Evolutionary conservation across 1,140 invertebrate genomes (phyloP).

Genomic region (Tribolium madens): DNA sequence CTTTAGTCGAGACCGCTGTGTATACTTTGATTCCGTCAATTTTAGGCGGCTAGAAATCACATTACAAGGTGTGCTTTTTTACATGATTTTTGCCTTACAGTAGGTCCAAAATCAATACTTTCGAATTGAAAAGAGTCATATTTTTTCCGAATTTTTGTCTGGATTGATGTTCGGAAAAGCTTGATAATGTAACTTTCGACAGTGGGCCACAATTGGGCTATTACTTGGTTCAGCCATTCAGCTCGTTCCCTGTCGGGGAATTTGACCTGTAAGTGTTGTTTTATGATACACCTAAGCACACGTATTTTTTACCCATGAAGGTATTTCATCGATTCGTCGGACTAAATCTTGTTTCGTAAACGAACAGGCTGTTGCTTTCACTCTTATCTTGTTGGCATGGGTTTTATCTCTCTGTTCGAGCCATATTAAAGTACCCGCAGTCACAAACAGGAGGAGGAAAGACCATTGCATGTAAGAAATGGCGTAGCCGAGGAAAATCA

Average conservation of each 20-base stretch:
- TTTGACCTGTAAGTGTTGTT: constrained; percentile 74
- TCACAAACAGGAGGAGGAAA: background rate
- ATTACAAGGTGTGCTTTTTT: constrained; percentile 51
- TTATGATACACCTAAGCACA: background rate
- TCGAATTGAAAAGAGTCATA: constrained; percentile 91
- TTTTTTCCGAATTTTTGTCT: constrained; percentile 85
- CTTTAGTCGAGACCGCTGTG: constrained; percentile 87
- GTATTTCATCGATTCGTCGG: constrained; percentile 15
- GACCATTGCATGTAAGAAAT: constrained; percentile 38
- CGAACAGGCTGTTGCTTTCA: constrained; percentile 34
- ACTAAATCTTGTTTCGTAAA: constrained; percentile 15
- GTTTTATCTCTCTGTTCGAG: constrained; percentile 12
- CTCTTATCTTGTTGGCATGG: constrained; percentile 10
- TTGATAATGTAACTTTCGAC: constrained; percentile 87
- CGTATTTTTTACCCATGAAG: constrained; percentile 2
- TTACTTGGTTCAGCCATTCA: constrained; percentile 94
- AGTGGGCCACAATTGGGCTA: constrained; percentile 93
- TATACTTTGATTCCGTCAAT: constrained; percentile 95
- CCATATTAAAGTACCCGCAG: constrained; percentile 36
- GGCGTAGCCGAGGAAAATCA: constrained; percentile 25
- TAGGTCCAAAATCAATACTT: constrained; percentile 90
- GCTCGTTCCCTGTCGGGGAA: constrained; percentile 94
- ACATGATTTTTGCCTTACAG: constrained; percentile 70
- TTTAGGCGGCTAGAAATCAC: constrained; percentile 81
- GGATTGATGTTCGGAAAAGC: constrained; percentile 83